Base-by-base conservation (phyloP, 2,113 vertebrate genomes). In the Menura novaehollandiae region DNA sequence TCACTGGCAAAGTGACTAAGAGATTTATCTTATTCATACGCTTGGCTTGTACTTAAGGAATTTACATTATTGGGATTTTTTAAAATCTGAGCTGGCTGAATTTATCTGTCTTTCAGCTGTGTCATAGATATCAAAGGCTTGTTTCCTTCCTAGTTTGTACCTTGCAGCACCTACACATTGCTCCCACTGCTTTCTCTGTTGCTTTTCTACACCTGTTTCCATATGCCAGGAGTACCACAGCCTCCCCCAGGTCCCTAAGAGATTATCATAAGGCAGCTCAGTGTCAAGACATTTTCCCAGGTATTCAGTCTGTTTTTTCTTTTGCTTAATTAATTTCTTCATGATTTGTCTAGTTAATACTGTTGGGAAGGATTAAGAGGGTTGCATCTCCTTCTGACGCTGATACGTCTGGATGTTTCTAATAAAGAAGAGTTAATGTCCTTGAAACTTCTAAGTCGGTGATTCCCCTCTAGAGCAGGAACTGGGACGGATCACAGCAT, bases 41-140 rank as follows among this genome's bases (percentile, higher is more conserved):
- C 80, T 97, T 95, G 89, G 47, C 82, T 96, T 11, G 26, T 95
- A 94, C 46, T 96, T 96, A 93, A 79, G 81, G 90, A 94, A 91
- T 96, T 97, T 96, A 94, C 84, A 74, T 96, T 90, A 96, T 93
- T 96, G 92, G 78, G 86, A 79, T 96, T 96, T 97, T 93, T 59
- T 5, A 60, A 89, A 95, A 74, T 83, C 86, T 69, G 43, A 77
- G 75, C 86, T 91, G 53, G 39, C 72, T 94, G 69, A 74, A 71
- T 88, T 55, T 76, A 18, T 84, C 68, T 49, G 67, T 79, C 51
- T 73, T 94, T 49, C 63, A 95, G 75, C 78, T 94, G 69, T 56
- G 49, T 73, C 72, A 92, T 16, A 91, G 76, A 67, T 78, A 86
- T 5, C 0, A 8, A 67, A 84, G 35, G 13, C 26, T 73, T 47